Evolutionary conservation across 1,140 invertebrate species (phyloP).

Genomic region (Papilio aristodemus): DNA sequence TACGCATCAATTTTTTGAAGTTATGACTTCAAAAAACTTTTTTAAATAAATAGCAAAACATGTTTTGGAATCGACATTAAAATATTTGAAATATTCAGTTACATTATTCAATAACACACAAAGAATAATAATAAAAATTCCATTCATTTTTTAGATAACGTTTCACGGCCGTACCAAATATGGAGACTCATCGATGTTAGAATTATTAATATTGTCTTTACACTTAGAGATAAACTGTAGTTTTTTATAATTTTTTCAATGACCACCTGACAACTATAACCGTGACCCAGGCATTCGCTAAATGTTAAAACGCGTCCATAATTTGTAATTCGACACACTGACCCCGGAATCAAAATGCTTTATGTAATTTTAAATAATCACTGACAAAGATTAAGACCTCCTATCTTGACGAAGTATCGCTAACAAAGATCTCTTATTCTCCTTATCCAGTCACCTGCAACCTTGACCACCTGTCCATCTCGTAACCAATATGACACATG

Average conservation of each 20-base stretch:
- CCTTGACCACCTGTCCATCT: too few species aligned
- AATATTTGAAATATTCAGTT: too few species aligned
- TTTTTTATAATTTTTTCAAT: not conserved
- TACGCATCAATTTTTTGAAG: too few species aligned
- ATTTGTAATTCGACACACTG: not conserved
- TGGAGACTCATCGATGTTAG: not conserved
- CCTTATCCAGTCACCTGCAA: too few species aligned
- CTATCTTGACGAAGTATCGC: too few species aligned
- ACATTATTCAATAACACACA: too few species aligned
- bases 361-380: not conserved
- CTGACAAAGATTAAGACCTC: too few species aligned
- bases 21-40: too few species aligned
- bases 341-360: conserved; percentile 11
- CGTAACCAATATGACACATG: too few species aligned
- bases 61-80: too few species aligned
- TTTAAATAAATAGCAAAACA: too few species aligned
- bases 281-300: conserved; percentile 17
- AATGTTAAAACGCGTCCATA: not conserved
- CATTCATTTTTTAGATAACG: conserved; percentile 4
- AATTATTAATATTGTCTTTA: not conserved
- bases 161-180: not conserved
- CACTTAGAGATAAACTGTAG: not conserved
- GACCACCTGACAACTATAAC: not conserved
- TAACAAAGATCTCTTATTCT: too few species aligned
- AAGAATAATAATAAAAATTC: not conserved